Evolutionary conservation across 2,113 vertebrate genomes (phyloP), one percentile per base, ranked within the genome.

Genomic region (Phaethon lepturus): DNA sequence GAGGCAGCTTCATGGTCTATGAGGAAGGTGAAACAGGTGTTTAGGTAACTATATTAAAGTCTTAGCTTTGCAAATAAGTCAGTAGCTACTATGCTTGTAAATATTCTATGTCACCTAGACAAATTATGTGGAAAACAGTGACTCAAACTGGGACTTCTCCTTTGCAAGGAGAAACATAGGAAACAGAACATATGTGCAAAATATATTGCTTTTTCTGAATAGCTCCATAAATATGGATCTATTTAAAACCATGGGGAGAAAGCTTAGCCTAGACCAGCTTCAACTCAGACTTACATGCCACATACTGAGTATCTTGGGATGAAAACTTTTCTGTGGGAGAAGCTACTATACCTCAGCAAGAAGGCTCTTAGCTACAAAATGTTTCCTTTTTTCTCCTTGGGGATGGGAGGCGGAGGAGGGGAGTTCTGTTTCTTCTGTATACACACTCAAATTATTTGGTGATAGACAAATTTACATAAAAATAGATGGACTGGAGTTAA

Each of bases 211-310:
- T 94, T 90, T 95, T 77, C 74, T 92, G 85, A 95, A 62, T 33
- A 83, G 29, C 22, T 81, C 84, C 66, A 91, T 94, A 95, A 96
- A 93, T 94, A 93, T 67, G 50, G 23, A 88, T 84, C 88, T 95
- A 35, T 93, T 92, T 93, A 93, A 95, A 90, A 83, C 47, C 63
- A 13, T 2, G 10, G 67, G 75, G 67, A 93, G 49, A 94, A 88
- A 90, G 59, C 25, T 56, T 80, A 79, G 42, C 55, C 25, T 63
- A 80, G 60, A 77, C 47, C 47, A 92, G 38, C 72, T 77, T 83
- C 90, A 90, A 50, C 45, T 90, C 86, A 92, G 72, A 73, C 55
- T 93, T 90, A 93, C 3, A 12, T 50, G 33, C 58, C 52, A 10
- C 19, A 25, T 80, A 75, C 29, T 71, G 40, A 82, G 56, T 16